A percentile compares a stretch with the other conserved stretches of the same genome.
These are phyloP conservation scores for Morpho achilles DNA, from an alignment of 2,888 invertebrate genomes.

Conservation along the genomic window DNA sequence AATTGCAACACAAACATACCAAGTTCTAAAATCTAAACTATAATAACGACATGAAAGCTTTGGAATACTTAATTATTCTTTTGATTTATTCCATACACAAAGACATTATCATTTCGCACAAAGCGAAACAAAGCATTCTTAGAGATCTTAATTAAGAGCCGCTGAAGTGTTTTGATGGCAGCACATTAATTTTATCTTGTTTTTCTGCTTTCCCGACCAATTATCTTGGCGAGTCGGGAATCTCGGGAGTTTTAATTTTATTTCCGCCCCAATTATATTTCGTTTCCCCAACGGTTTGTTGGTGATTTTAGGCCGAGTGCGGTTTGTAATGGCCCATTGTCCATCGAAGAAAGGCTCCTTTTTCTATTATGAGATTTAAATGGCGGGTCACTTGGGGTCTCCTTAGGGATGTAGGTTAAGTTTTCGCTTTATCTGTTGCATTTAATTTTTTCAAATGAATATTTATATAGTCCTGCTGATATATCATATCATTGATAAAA, in stretches of 20 bases:
- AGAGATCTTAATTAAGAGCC: constrained; percentile 62
- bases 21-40: too few species aligned
- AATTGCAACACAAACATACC: too few species aligned
- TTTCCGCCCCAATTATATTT: constrained; percentile 52
- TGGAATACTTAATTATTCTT: neutral
- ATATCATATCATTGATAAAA: too few species aligned
- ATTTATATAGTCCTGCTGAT: too few species aligned
- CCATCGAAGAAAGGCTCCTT: constrained; percentile 13
- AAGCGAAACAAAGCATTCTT: constrained; percentile 46
- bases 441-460: neutral
- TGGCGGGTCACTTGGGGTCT: constrained; percentile 11
- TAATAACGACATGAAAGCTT: neutral
- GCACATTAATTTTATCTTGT: constrained; percentile 68
- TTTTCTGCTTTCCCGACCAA: constrained; percentile 63
- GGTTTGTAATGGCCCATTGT: constrained; percentile 14
- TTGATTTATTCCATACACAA: neutral
- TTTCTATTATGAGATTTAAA: constrained; percentile 11
- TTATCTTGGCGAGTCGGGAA: constrained; percentile 47
- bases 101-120: constrained; percentile 3
- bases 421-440: constrained; percentile 9
- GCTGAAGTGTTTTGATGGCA: constrained; percentile 65
- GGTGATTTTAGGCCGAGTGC: constrained; percentile 16
- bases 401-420: constrained; percentile 6
- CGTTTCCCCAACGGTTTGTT: constrained; percentile 29
- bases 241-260: constrained; percentile 56